Percentiles rank a stretch among this genome's conserved stretches.
Evolutionary conservation across 2,888 invertebrate species (phyloP).

Genomic region (Notocelia uddmanniana): DNA sequence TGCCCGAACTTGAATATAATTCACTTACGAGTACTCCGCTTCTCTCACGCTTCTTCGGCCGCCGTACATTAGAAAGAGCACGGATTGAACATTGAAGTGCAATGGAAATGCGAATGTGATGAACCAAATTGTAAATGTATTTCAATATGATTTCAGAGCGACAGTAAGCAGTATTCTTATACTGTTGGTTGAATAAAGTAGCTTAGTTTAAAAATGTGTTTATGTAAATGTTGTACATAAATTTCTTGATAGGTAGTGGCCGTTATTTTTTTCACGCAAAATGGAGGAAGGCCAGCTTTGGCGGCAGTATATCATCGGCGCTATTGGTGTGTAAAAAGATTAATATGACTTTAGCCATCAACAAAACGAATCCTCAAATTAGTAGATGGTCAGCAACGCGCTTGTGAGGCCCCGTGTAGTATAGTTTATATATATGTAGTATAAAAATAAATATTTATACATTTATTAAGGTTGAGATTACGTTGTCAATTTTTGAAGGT

Average conservation of each 20-base stretch:
- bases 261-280: background rate
- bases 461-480: too few relatives aligned
- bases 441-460: too few relatives aligned
- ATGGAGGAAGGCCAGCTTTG: slow-evolving; percentile 5
- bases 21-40: too few relatives aligned
- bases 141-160: background rate
- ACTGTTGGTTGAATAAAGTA: background rate
- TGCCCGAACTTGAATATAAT: too few relatives aligned
- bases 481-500: too few relatives aligned
- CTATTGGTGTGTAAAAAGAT: slow-evolving; percentile 17
- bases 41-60: background rate
- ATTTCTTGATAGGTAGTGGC: background rate
- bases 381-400: too few relatives aligned
- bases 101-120: background rate
- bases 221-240: background rate
- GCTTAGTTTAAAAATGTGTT: background rate
- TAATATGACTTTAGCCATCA: too few relatives aligned
- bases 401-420: too few relatives aligned
- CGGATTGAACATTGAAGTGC: background rate
- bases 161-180: background rate
- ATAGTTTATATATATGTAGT: too few relatives aligned
- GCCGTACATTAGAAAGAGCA: background rate
- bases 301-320: slow-evolving; percentile 11
- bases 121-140: background rate
- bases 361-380: too few relatives aligned